Percentiles rank a stretch among this genome's conserved stretches.
Evolutionary conservation across 2,113 vertebrate species (phyloP).

Genomic region (Tachysurus vachellii): DNA sequence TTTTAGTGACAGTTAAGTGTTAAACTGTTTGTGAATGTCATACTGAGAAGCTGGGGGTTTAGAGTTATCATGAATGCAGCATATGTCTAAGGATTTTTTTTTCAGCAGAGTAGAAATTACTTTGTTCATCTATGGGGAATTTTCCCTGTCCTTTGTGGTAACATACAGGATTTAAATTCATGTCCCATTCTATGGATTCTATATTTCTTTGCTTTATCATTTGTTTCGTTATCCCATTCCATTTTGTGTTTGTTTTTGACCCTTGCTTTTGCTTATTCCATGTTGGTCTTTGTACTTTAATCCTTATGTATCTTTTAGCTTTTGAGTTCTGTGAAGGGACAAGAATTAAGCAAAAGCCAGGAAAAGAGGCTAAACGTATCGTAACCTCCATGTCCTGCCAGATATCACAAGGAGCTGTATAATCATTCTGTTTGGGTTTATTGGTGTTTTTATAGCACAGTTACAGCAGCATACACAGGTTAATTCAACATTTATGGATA

Average conservation of each 20-base stretch:
- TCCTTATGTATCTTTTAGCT: constrained; percentile 11
- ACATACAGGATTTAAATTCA: neutral
- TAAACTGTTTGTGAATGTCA: neutral
- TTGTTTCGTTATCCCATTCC: constrained; percentile 24
- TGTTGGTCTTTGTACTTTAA: constrained; percentile 32
- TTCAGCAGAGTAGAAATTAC: constrained; percentile 1
- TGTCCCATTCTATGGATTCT: neutral
- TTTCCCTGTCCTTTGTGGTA: neutral
- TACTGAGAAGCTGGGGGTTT: too few relatives aligned
- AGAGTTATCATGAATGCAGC: neutral
- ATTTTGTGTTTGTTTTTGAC: constrained; percentile 44
- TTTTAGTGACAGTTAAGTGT: neutral
- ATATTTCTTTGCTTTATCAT: constrained; percentile 15
- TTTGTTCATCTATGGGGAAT: constrained; percentile 45
- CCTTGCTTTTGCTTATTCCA: constrained; percentile 52
- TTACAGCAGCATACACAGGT: neutral
- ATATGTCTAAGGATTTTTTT: neutral
- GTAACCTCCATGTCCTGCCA: neutral
- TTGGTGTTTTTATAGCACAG: constrained; percentile 6
- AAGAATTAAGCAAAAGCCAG: constrained; percentile 28
- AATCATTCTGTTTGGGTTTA: neutral
- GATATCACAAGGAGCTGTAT: neutral
- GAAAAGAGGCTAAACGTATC: neutral
- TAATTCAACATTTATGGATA: constrained; percentile 11
- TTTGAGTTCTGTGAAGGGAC: constrained; percentile 1